phyloP scores from a whole-genome alignment of 2,888 invertebrate genomes.

The Unio pictorum region DNA sequence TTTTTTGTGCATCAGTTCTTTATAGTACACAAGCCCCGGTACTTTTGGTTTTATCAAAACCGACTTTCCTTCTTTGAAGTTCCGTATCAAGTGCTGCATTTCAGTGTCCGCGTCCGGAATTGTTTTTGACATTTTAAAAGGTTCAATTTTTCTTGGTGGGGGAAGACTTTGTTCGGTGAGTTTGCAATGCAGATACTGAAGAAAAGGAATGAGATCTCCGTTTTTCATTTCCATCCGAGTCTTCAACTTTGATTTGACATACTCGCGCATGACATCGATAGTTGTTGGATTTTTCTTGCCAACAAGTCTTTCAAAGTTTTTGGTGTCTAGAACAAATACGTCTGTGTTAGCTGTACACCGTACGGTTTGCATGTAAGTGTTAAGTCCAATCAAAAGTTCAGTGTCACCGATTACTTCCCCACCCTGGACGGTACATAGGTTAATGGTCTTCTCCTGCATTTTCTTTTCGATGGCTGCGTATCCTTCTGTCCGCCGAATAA shows the following conservation, averaged over 20 bases:
- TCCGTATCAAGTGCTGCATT: slow-evolving; percentile 50
- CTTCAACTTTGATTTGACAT: slow-evolving; percentile 54
- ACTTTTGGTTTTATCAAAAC: slow-evolving; percentile 33
- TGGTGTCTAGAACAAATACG: slow-evolving; percentile 64
- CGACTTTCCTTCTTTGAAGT: slow-evolving; percentile 53
- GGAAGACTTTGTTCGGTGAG: slow-evolving; percentile 52
- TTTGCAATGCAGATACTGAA: slow-evolving; percentile 56
- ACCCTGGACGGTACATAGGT: slow-evolving; percentile 55
- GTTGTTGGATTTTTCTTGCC: slow-evolving; percentile 54
- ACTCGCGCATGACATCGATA: slow-evolving; percentile 50
- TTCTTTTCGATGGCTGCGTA: slow-evolving; percentile 64
- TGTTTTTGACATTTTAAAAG: slow-evolving; percentile 53
- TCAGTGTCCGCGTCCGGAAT: slow-evolving; percentile 54
- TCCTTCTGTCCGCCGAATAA: slow-evolving; percentile 59
- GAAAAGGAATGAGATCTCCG: slow-evolving; percentile 55
- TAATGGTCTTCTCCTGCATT: slow-evolving; percentile 50
- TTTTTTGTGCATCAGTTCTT: slow-evolving; percentile 64
- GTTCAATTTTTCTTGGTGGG: slow-evolving; percentile 38
- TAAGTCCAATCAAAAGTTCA: slow-evolving; percentile 40
- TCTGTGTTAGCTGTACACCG: slow-evolving; percentile 60
- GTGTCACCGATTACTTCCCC: slow-evolving; percentile 66
- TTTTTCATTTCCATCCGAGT: slow-evolving; percentile 49
- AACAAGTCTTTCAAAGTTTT: slow-evolving; percentile 66
- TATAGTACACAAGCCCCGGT: slow-evolving; percentile 57
- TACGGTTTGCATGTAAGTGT: slow-evolving; percentile 64